Conservation (phyloP, 1,140 invertebrate genomes). For the Archivesica marissinica region DNA sequence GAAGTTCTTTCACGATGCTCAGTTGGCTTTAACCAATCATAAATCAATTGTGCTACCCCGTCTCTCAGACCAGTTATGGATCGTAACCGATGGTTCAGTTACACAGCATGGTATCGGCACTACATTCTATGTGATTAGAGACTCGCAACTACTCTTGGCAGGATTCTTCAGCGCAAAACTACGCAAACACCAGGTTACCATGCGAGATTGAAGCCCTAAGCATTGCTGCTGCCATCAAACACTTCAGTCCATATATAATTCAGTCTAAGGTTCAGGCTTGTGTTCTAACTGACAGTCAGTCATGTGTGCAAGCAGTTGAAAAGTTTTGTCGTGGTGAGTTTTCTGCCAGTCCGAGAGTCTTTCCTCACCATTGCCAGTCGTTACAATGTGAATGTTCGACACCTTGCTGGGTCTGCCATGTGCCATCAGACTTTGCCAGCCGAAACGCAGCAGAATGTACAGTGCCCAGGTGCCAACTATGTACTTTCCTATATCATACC, state of each 20-base stretch:
- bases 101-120: too few relatives aligned
- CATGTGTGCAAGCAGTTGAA: conserved; percentile 53
- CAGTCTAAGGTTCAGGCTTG: conserved; percentile 26
- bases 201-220: too few relatives aligned
- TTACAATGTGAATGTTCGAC: conserved; percentile 28
- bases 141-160: too few relatives aligned
- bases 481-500: neutral
- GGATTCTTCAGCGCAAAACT: too few relatives aligned
- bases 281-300: conserved; percentile 59
- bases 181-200: too few relatives aligned
- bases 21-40: too few relatives aligned
- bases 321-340: conserved; percentile 63
- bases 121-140: too few relatives aligned
- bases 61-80: too few relatives aligned
- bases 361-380: conserved; percentile 54
- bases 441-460: conserved; percentile 37
- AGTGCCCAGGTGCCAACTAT: conserved; percentile 32
- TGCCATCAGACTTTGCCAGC: conserved; percentile 60
- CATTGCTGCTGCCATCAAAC: conserved; percentile 46
- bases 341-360: conserved; percentile 55
- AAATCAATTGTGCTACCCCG: too few relatives aligned
- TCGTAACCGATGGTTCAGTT: too few relatives aligned
- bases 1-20: too few relatives aligned
- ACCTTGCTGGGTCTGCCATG: conserved; percentile 45
- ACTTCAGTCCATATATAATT: conserved; percentile 61